phyloP scores from a whole-genome alignment of 2,888 invertebrate species.

The Spatulosminthurus flaviceps region DNA sequence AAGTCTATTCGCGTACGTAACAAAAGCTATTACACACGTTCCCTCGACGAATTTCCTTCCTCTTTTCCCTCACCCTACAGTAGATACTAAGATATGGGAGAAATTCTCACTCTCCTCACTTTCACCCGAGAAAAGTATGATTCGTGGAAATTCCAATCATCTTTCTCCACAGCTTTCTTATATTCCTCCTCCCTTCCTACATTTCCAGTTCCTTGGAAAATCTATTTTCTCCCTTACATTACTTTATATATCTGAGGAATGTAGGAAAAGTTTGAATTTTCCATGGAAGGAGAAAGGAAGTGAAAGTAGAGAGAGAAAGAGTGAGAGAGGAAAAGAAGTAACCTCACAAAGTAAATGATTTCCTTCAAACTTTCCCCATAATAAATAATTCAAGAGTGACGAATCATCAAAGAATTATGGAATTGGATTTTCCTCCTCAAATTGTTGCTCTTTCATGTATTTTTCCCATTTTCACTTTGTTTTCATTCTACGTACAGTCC shows the following conservation, averaged over 20 bases:
- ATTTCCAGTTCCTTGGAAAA: background rate
- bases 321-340: too few species aligned
- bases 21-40: too few species aligned
- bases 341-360: conserved; percentile 8
- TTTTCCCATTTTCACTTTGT: background rate
- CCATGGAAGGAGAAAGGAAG: background rate
- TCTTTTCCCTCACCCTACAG: too few species aligned
- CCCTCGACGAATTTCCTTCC: background rate
- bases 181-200: background rate
- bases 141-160: conserved; percentile 26
- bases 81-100: too few species aligned
- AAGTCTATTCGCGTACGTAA: too few species aligned
- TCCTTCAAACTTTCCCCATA: background rate
- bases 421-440: background rate
- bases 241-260: too few species aligned
- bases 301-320: background rate
- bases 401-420: conserved; percentile 6
- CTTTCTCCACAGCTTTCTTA: too few species aligned
- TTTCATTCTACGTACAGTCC: too few species aligned
- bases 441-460: background rate
- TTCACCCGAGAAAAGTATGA: conserved; percentile 33
- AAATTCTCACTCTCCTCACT: background rate
- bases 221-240: too few species aligned
- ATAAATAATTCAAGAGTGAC: conserved; percentile 16
- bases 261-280: too few species aligned